Conservation (phyloP, 1,140 invertebrate genomes). For the Pseudomyrmex flavicornis region DNA sequence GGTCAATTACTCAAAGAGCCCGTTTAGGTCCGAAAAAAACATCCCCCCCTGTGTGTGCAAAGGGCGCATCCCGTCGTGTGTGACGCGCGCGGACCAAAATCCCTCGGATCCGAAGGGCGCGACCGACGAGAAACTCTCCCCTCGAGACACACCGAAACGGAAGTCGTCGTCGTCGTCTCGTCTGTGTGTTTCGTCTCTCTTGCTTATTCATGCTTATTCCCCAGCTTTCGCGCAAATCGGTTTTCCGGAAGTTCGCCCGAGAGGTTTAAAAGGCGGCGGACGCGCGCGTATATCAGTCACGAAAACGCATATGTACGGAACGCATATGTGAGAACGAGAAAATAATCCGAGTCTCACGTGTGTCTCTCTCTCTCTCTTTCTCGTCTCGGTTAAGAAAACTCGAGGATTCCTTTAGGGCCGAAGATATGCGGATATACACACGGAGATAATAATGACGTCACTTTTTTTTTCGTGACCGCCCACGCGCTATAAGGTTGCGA, state of each 20-base stretch:
- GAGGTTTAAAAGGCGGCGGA: neutral
- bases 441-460: conserved; percentile 44
- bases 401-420: conserved; percentile 15
- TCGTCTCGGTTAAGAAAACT: conserved; percentile 14
- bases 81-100: conserved; percentile 29
- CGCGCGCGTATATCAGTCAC: neutral
- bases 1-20: conserved; percentile 56
- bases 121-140: conserved; percentile 45
- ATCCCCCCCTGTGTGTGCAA: neutral
- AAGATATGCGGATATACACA: conserved; percentile 26
- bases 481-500: conserved; percentile 49
- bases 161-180: conserved; percentile 6
- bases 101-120: conserved; percentile 10
- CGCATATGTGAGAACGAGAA: conserved; percentile 16
- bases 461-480: conserved; percentile 32
- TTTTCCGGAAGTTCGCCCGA: conserved; percentile 7
- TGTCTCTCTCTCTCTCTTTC: neutral
- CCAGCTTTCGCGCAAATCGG: neutral
- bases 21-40: conserved; percentile 32
- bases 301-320: neutral
- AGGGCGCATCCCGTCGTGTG: neutral
- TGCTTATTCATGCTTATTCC: neutral
- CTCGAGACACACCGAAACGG: conserved; percentile 48
- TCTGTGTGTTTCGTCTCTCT: neutral
- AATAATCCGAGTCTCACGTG: neutral